These are phyloP conservation scores for Augochlora pura DNA, from an alignment of 1,140 invertebrate genomes.

Conservation along the genomic window DNA sequence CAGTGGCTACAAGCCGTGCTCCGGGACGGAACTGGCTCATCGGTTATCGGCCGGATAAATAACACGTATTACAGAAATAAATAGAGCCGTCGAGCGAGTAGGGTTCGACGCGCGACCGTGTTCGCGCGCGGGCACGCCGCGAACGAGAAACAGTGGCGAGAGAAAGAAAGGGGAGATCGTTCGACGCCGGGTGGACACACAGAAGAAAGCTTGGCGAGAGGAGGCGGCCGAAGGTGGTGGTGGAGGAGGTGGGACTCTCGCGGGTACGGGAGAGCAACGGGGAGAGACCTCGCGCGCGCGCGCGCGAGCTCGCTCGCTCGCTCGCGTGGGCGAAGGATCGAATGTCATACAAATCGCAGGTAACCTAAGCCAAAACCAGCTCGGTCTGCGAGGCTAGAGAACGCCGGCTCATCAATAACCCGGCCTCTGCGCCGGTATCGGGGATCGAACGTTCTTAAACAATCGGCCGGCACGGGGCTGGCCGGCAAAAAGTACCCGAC, in stretches of 20 bases:
- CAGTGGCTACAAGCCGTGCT: slow-evolving; percentile 24
- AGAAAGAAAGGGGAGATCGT: slow-evolving; percentile 10
- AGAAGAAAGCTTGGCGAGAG: slow-evolving; percentile 24
- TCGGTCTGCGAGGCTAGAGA: slow-evolving; percentile 49
- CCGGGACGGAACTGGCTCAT: slow-evolving; percentile 26
- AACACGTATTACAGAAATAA: slow-evolving; percentile 72
- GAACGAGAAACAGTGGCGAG: slow-evolving; percentile 40
- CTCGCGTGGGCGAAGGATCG: slow-evolving; percentile 72
- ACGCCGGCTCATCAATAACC: slow-evolving; percentile 65
- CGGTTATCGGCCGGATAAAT: slow-evolving; percentile 61
- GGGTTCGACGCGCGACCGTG: slow-evolving; percentile 38
- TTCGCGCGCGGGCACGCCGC: no score
- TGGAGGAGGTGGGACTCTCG: slow-evolving; percentile 1
- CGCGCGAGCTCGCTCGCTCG: no score
- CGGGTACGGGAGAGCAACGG: slow-evolving; percentile 32
- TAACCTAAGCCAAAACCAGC: slow-evolving; percentile 75
- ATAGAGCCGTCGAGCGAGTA: slow-evolving; percentile 68
- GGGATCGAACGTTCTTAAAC: slow-evolving; percentile 61
- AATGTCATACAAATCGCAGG: slow-evolving; percentile 77
- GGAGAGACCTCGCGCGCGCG: no score
- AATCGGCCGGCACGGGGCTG: slow-evolving; percentile 47
- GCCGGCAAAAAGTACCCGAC: slow-evolving; percentile 44
- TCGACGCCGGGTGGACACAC: slow-evolving; percentile 23
- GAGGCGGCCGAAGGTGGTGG: slow-evolving; percentile 10
- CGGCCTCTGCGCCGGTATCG: slow-evolving; percentile 62